These are phyloP conservation scores for Pristionchus entomophagus DNA, from an alignment of 2,888 invertebrate genomes.

Conservation along the genomic window DNA sequence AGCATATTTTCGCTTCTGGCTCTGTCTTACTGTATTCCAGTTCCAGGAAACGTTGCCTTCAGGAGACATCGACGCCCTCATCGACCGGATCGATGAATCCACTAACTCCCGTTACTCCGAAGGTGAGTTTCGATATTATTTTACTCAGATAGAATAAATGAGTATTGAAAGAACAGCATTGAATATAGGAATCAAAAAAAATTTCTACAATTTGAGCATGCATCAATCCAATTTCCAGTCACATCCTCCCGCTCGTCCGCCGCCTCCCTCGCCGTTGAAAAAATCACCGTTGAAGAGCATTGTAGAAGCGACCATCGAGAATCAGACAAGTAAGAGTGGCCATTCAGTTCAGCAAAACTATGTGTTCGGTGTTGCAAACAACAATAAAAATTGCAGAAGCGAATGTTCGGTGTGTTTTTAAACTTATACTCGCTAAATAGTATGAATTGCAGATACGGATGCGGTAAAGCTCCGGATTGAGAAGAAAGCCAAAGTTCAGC, in stretches of 20 bases:
- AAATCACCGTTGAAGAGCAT: not conserved
- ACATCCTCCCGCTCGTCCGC: not conserved
- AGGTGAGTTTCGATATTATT: not conserved
- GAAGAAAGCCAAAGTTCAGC: not conserved
- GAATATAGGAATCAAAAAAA: too few species aligned
- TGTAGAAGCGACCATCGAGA: not conserved
- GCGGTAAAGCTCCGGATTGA: not conserved
- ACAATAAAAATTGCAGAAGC: not conserved
- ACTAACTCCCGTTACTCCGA: not conserved
- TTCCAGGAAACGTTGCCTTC: not conserved
- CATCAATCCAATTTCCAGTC: not conserved
- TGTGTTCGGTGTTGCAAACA: not conserved
- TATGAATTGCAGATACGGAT: not conserved
- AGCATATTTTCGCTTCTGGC: too few species aligned
- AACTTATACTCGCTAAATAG: not conserved
- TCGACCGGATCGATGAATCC: not conserved
- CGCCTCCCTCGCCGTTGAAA: not conserved
- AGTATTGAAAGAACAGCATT: too few species aligned
- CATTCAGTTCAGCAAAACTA: too few species aligned
- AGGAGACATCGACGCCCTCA: not conserved
- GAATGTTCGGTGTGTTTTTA: not conserved
- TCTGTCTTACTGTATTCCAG: too few species aligned
- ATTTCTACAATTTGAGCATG: too few species aligned
- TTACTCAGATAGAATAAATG: too few species aligned
- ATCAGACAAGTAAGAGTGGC: too few species aligned